phyloP scores from a whole-genome alignment of 2,888 invertebrate species.

The Bugula neritina region DNA sequence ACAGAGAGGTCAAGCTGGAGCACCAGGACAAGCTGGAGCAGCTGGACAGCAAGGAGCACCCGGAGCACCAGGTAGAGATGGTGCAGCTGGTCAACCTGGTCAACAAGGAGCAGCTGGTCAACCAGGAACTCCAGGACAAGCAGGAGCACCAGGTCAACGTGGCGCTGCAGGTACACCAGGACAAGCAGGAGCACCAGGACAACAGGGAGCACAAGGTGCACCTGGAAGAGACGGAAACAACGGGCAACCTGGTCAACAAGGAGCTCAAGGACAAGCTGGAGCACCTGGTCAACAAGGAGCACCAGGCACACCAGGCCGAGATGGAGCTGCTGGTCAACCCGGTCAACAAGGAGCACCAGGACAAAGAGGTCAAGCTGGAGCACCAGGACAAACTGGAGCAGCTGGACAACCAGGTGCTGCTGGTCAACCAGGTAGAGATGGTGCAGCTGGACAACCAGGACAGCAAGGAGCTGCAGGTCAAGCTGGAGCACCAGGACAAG shows the following conservation, averaged over 20 bases:
- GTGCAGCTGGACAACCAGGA: constrained; percentile 14
- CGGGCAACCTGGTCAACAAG: constrained; percentile 24
- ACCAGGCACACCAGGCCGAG: background rate
- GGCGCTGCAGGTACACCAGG: constrained; percentile 9
- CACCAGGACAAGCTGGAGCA: constrained; percentile 31
- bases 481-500: background rate
- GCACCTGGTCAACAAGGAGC: background rate
- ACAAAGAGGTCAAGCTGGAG: background rate
- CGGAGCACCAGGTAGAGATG: constrained; percentile 36
- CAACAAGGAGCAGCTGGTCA: no score
- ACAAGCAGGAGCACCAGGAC: background rate
- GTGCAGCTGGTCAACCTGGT: constrained; percentile 3
- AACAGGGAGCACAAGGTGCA: background rate
- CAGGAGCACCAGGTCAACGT: background rate
- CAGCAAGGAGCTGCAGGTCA: background rate
- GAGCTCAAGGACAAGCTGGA: background rate
- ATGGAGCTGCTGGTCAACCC: background rate
- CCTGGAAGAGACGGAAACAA: constrained; percentile 17
- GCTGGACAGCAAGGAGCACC: constrained; percentile 31
- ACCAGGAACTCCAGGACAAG: background rate
- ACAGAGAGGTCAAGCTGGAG: constrained; percentile 36
- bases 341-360: background rate
- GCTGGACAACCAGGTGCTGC: background rate
- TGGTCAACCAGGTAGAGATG: constrained; percentile 5
- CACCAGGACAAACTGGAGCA: constrained; percentile 8